These are phyloP conservation scores for Clavelina lepadiformis DNA, from an alignment of 23 tunicate genomes.

Conservation along the genomic window DNA sequence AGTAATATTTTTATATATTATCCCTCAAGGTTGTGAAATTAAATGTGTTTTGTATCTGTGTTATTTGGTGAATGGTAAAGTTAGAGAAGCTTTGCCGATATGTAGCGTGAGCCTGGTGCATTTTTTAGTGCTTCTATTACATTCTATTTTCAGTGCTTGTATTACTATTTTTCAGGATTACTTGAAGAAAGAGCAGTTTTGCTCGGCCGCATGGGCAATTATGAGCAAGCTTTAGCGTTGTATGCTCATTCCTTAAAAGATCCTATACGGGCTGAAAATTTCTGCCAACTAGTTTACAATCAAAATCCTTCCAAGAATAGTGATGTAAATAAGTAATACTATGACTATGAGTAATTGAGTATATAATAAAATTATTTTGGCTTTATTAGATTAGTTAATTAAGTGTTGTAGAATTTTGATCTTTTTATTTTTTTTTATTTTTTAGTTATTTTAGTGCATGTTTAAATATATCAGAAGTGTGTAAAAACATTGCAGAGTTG, in stretches of 20 bases:
- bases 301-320: constrained; percentile 41
- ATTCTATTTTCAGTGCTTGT: neutral
- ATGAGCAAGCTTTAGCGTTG: constrained; percentile 75
- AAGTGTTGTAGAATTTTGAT: no score
- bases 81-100: neutral
- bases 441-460: neutral
- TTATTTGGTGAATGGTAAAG: no score
- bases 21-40: no score
- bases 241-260: constrained; percentile 53
- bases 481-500: no score
- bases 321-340: constrained; percentile 65
- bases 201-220: constrained; percentile 63
- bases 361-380: no score
- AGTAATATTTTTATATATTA: constrained; percentile 37
- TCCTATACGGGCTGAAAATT: constrained; percentile 56
- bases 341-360: no score
- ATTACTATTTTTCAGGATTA: constrained; percentile 27
- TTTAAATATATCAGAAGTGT: no score
- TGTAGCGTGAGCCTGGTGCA: neutral
- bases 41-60: no score
- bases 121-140: constrained; percentile 3
- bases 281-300: constrained; percentile 60
- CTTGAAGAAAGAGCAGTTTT: constrained; percentile 73
- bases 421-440: neutral
- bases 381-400: no score